Percentiles rank a stretch among this genome's conserved stretches.
Conservation (phyloP, 2,113 vertebrate genomes). For the Zosterops hypoxanthus region DNA sequence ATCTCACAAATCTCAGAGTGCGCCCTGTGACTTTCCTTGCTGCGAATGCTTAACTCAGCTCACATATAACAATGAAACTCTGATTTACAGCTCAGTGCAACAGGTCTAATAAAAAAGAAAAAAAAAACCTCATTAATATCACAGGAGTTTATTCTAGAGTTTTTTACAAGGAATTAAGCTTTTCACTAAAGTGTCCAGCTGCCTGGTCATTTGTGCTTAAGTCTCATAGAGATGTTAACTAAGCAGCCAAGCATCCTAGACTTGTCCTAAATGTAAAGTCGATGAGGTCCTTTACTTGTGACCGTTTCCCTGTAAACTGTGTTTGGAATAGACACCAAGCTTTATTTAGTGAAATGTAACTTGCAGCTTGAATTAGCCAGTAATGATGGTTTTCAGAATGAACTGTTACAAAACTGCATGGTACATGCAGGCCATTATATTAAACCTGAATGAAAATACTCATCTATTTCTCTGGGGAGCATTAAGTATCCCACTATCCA, state of each 20-base stretch:
- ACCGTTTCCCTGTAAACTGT: not conserved
- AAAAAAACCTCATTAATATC: not conserved
- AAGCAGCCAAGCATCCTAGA: not conserved
- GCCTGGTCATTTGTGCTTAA: not conserved
- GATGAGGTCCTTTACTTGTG: not conserved
- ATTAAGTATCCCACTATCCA: rapidly evolving
- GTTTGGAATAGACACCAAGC: not conserved
- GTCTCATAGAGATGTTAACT: not conserved
- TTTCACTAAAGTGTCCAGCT: not conserved
- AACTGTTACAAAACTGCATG: not conserved
- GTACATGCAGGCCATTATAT: not conserved
- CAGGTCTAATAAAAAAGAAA: not conserved
- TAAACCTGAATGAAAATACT: not conserved
- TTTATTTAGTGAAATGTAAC: not conserved
- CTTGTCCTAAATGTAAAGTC: not conserved
- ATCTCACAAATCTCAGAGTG: not conserved
- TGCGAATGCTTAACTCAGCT: not conserved
- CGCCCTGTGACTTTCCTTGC: not conserved
- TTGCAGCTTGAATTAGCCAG: not conserved
- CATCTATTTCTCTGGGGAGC: rapidly evolving
- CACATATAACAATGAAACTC: not conserved
- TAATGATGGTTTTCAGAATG: not conserved
- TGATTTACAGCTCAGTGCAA: not conserved
- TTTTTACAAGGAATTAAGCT: not conserved
- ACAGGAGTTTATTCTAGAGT: not conserved